Base-by-base conservation (phyloP, 2,797 vertebrate species). In the Tenualosa thibaudeaui region DNA sequence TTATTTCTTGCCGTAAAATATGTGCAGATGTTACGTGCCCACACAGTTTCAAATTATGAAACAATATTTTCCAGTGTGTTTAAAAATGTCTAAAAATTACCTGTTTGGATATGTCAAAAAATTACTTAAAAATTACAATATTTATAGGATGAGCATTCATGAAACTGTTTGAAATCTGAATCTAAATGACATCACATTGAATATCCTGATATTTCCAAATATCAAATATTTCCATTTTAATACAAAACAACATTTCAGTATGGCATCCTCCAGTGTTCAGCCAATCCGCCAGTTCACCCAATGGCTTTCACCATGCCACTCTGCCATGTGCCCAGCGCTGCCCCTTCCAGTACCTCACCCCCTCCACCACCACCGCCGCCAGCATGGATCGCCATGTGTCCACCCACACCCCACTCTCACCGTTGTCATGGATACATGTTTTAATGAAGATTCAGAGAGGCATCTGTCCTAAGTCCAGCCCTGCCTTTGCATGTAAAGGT, bases 341-440 rank as follows among this genome's bases (percentile, higher is more conserved):
- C 6, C 68, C 68, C 37, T 24, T 15, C 17, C 1, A 19, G 7
- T 49, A 31, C 46, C 4, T 49, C 4, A 49, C 46, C 46, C 1
- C 31, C 31, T 0, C 10, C 60, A 8, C 60, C 10, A 26, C 62
- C 9, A 37, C 26, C 10, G 9, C 65, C 0, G 65, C 65, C 3
- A 26, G 26, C 13, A 5, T 19, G 15, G 68, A 75, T 43, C 13
- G 6, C 68, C 37, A 19, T 43, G 68, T 19, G 37, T 40, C 37
- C 68, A 75, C 15, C 68, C 68, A 75, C 68, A 75, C 40, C 62
- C 60, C 62, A n/a, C 22, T n/a, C 53, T 58, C 58, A 3, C 58
- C 24, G 54, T 83, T 83, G 82, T 58, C 82, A 83, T 83, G 82
- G 58, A 83, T 24, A 24, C 40, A 43, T 26, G 58, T 50, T 49